Base-by-base conservation (phyloP, 2,888 invertebrate species). In the Dendrolimus houi region DNA sequence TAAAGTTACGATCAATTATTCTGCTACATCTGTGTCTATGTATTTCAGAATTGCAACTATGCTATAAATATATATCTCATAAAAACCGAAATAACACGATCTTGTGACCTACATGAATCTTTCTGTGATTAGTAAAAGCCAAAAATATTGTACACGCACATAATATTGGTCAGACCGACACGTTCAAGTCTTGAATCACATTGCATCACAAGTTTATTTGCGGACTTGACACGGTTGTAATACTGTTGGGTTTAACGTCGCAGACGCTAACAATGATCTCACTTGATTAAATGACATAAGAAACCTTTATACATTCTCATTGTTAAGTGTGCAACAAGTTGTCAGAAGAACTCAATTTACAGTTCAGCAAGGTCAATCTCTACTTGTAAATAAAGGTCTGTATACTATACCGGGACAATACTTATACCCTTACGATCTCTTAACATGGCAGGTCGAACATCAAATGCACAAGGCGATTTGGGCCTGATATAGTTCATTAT, bases 141-240 rank as follows among this genome's bases (percentile, higher is more conserved):
- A 71, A 68, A 72, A 71, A 66, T 69, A 71, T 64, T 58, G 60
- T n/a, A 40, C 40, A 29, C 40, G 54, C 29, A n/a, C 41, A 54
- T 54, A 40, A 54, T 54, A 53, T 53, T 53, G 14, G 13, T 14
- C 13, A 53, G 8, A 53, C 14, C 17, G 17, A 53, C 53, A 53
- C 13, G 14, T 53, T 17, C 14, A 17, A n/a, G 9, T 17, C 6
- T 13, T 14, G 53, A 53, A 53, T 53, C 53, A 53, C 17, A 72
- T 83, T 81, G 79, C 83, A 81, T 84, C 84, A 84, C 69, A 66
- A 65, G 75, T 80, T 80, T 85, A 85, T 85, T 84, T 84, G 74
- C 67, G 75, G 81, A 78, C 70, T 79, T 77, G 79, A 81, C 79
- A 79, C 72, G 70, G 60, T 64, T 70, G 73, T 75, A 75, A 75